Evolutionary conservation across 2,113 vertebrate genomes (phyloP), one percentile per base, ranked within the genome.

Genomic region (Oreotrochilus melanogaster): DNA sequence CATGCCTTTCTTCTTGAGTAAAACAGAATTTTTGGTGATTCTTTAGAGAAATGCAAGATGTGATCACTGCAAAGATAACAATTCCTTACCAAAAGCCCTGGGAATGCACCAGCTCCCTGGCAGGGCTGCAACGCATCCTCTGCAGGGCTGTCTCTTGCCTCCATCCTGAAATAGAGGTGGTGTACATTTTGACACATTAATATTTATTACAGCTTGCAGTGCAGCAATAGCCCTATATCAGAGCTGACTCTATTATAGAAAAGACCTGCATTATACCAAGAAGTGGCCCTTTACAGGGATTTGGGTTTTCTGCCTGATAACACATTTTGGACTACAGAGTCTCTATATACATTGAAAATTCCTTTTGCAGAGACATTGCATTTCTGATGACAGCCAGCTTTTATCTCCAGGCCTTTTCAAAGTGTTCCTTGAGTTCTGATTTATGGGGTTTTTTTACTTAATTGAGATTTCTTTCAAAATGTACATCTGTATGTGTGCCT

Each of bases 151-250:
- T 14, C 70, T 93, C 79, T 45, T 80, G 81, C 92, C 94, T 96
- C 87, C 58, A 35, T 35, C 79, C 94, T 86, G 65, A 67, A 71
- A 80, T 1, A 74, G 85, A 96, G 78, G 85, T 90, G 79, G 54
- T 3, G 8, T 74, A 48, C 35, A 23, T 58, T 79, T 93, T 80
- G 92, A 90, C 75, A 95, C 74, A 92, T 96, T 76, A 90, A 90
- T 96, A 95, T 97, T 96, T 96, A 93, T 93, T 88, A 90, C 88
- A 93, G 90, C 79, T 96, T 94, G 89, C 88, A 95, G 92, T 64
- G 78, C 94, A 94, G 92, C 85, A 93, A 23, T 64, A 88, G 88
- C 60, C 82, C 82, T 80, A 10, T 64, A 71, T 64, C 88, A 96
- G 79, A 94, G 92, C 85, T 67, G 92, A 71, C 56, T 96, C 93